Conservation (phyloP, 2,113 vertebrate species). For the Aspiorhynchus laticeps region DNA sequence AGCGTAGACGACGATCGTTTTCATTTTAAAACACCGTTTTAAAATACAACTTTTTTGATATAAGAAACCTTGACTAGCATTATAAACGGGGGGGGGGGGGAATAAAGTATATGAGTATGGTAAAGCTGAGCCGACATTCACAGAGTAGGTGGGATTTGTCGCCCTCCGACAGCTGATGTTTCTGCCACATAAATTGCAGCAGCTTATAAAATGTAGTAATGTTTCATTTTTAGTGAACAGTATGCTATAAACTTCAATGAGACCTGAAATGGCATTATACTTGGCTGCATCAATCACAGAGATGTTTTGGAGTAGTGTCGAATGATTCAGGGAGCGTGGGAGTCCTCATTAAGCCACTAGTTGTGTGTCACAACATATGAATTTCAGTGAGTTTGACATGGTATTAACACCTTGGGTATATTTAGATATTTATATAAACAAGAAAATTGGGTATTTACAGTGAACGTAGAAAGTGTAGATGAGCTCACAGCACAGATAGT, state of each 20-base stretch:
- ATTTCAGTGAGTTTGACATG: conserved; percentile 40
- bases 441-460: conserved; percentile 16
- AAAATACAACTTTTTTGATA: background rate
- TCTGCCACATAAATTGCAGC: conserved; percentile 12
- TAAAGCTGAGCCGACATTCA: background rate
- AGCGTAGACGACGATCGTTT: too few relatives aligned
- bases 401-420: conserved; percentile 34
- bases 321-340: conserved; percentile 42
- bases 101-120: background rate
- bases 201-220: conserved; percentile 38
- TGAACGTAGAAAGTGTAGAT: conserved; percentile 10
- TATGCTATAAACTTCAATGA: conserved; percentile 39
- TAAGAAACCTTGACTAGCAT: background rate
- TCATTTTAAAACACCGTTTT: too few relatives aligned
- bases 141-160: conserved; percentile 8
- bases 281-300: conserved; percentile 39
- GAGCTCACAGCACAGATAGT: conserved; percentile 1
- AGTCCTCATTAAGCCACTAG: conserved; percentile 47
- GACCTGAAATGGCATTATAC: conserved; percentile 41
- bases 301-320: conserved; percentile 29
- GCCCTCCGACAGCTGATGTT: conserved; percentile 10
- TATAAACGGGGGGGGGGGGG: background rate
- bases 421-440: conserved; percentile 31
- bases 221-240: conserved; percentile 46
- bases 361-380: conserved; percentile 49